Percentiles rank a stretch among this genome's conserved stretches.
Conservation (phyloP, 2,888 invertebrate genomes). For the Pyrrhia umbra region DNA sequence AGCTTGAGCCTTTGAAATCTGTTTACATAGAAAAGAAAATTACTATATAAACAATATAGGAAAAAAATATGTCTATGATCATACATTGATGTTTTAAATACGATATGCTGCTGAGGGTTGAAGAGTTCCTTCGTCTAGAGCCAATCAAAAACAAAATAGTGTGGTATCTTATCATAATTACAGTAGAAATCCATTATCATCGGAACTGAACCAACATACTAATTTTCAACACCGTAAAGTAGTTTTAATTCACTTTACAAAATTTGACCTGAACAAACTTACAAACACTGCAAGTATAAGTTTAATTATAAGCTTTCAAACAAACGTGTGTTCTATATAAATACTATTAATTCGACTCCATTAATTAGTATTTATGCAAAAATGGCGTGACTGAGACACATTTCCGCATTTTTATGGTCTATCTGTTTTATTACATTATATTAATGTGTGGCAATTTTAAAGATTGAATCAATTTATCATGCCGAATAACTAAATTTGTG, state of each 20-base stretch:
- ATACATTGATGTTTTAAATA: too few species aligned
- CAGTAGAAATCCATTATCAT: too few species aligned
- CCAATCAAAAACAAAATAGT: too few species aligned
- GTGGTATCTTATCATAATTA: too few species aligned
- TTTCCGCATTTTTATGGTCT: constrained; percentile 41
- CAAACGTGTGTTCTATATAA: background rate
- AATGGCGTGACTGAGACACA: constrained; percentile 46
- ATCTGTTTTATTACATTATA: constrained; percentile 37
- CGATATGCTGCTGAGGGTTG: too few species aligned
- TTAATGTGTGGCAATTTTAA: constrained; percentile 20
- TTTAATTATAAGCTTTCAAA: background rate
- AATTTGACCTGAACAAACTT: background rate
- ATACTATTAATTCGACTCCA: constrained; percentile 2
- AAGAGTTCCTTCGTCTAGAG: too few species aligned
- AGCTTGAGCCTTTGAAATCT: too few species aligned
- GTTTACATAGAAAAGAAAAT: too few species aligned
- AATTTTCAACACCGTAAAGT: background rate
- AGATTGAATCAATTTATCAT: constrained; percentile 14
- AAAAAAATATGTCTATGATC: too few species aligned
- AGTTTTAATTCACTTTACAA: background rate
- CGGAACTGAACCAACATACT: too few species aligned
- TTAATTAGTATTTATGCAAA: constrained; percentile 49
- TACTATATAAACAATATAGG: too few species aligned
- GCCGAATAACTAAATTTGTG: constrained; percentile 11
- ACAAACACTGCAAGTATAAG: background rate